Base-by-base conservation (phyloP, 2,113 vertebrate genomes). In the Dasyornis broadbenti region DNA sequence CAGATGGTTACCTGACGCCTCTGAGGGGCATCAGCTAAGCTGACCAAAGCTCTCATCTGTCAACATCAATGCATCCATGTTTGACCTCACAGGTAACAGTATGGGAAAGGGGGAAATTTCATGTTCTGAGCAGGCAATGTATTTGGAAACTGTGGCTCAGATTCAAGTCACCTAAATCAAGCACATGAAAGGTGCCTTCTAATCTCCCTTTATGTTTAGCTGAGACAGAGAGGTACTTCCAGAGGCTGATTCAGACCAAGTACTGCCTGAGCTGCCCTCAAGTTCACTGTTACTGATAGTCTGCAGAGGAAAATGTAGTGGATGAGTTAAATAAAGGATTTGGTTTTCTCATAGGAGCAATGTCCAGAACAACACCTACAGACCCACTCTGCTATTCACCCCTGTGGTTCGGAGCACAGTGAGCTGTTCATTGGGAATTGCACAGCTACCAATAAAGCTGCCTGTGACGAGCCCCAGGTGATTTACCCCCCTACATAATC, bases 401-500 rank as follows among this genome's bases (percentile, higher is more conserved):
- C 27, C 11, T 3, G 6, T 24, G 23, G 10, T 73, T 81, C 23
- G 27, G 47, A 75, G 49, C 33, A 33, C 15, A 1, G 4, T 0
- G 3, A 77, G 20, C 24, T 86, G 33, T 16, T 26, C 15, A 28
- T 3, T 0, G 2, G 44, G 65, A 84, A 54, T 3, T 50, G 18
- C 33, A 72, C 12, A 57, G 17, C 30, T 28, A 23, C 14, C 54
- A 20, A 4, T 8, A 45, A 8, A 22, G 49, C 44, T 5, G 3
- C 49, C 40, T 30, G 59, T 31, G 59, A 64, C 0, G 4, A 57
- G 8, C 5, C 30, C 49, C 7, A 2, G 1, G 1, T 13, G 16
- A 65, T 37, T 9, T 13, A 42, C 26, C 39, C 45, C 89, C 47
- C 81, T 54, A 13, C 7, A 5, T 31, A 17, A 66, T 26, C 53